Conservation (phyloP, 92 coral and sea anemone species). For the Isaurus tuberculatus region DNA sequence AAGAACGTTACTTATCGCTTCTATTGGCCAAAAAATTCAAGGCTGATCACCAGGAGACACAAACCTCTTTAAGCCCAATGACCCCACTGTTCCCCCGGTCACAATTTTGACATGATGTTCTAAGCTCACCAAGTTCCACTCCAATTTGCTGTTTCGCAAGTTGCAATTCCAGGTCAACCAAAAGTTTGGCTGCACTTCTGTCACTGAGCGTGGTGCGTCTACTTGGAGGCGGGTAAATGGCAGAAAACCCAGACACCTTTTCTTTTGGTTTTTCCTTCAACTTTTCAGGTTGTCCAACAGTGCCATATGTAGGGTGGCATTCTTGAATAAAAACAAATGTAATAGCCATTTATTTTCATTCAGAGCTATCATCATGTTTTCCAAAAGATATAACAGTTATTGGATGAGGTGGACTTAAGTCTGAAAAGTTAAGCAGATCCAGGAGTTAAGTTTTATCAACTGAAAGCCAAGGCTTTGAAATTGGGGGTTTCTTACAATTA, state of each 20-base stretch:
- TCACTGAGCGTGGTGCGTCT: background rate
- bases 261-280: slow-evolving; percentile 20
- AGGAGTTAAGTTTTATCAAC: too few relatives aligned
- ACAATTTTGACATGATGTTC: slow-evolving; percentile 58
- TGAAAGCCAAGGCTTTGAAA: too few relatives aligned
- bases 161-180: slow-evolving; percentile 63
- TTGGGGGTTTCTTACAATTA: too few relatives aligned
- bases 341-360: background rate
- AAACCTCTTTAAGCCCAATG: slow-evolving; percentile 67
- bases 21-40: background rate
- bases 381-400: background rate
- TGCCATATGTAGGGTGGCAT: slow-evolving; percentile 21
- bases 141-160: slow-evolving; percentile 41
- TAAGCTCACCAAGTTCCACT: slow-evolving; percentile 55
- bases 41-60: too few relatives aligned
- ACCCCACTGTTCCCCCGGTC: slow-evolving; percentile 65
- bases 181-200: slow-evolving; percentile 39
- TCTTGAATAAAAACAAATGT: background rate
- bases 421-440: too few relatives aligned
- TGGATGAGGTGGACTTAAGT: too few relatives aligned
- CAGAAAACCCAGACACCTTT: slow-evolving; percentile 19
- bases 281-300: slow-evolving; percentile 11
- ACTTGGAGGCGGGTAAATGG: background rate
- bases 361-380: background rate
- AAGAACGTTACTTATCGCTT: background rate